Conservation (phyloP, 2,113 vertebrate genomes). For the Pimephales promelas region DNA sequence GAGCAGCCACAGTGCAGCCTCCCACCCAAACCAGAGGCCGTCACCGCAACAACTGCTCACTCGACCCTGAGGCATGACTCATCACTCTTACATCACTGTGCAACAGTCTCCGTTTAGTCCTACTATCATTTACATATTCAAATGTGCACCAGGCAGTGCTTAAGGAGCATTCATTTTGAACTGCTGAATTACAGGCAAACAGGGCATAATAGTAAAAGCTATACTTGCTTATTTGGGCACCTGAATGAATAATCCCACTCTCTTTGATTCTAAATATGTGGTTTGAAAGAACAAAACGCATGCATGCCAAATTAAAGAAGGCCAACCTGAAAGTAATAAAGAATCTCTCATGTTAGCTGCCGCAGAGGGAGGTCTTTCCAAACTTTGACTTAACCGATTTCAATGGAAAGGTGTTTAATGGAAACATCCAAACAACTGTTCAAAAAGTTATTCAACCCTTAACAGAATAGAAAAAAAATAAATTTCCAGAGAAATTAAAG, state of each 20-base stretch:
- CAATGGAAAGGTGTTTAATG: neutral
- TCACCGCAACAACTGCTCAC: conserved; percentile 35
- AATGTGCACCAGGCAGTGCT: neutral
- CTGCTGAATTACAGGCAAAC: neutral
- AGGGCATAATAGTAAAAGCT: neutral
- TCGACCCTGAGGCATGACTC: conserved; percentile 50
- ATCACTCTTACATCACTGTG: conserved; percentile 39
- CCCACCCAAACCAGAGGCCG: conserved; percentile 47
- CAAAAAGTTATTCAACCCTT: no score
- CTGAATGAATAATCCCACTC: neutral
- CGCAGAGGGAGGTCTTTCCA: neutral
- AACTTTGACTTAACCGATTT: neutral
- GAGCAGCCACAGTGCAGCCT: conserved; percentile 36
- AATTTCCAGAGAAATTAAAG: no score
- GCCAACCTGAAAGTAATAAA: neutral
- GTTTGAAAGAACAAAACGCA: neutral
- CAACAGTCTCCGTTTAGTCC: conserved; percentile 2
- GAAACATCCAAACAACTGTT: no score
- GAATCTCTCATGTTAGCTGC: neutral
- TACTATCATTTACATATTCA: conserved; percentile 37
- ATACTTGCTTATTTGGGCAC: neutral
- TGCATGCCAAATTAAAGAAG: neutral
- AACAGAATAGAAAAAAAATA: no score
- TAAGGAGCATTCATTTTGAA: neutral
- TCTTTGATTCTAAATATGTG: neutral